Base-by-base conservation (phyloP, 1,140 invertebrate genomes). In the Littorina saxatilis region DNA sequence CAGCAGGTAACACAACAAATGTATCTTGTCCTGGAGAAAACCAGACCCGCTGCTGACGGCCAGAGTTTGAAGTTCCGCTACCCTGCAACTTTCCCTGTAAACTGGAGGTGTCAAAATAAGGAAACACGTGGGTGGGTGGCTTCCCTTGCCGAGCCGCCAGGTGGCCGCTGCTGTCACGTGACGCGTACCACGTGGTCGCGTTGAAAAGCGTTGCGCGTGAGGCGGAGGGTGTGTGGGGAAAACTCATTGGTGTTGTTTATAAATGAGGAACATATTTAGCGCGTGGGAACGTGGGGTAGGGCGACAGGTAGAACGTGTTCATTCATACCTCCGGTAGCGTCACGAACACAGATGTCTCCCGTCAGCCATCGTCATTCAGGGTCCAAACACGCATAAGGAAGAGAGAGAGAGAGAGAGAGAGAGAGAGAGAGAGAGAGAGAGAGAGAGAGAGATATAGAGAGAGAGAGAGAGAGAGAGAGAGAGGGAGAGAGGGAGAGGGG, bases 41-140 rank as follows among this genome's bases (percentile, higher is more conserved):
- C 47, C 76, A 78, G 76, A 63, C 76, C 37, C 9, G 17, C 32
- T 66, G 76, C 20, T 63, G 76, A 78, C 32, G 58, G 27, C 35
- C n/a, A 39, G 1, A 35, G 58, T 39, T 61, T 63, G 76, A 78
- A 63, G 55, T 66, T 58, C 52, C 55, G 15, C 39, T 39, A 23
- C 58, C 58, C 55, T 27, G 13, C 35, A 23, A 43, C 52, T 27
- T 35, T 32, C 1, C 55, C 32, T 35, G 55, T 78, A 78, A 78
- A 39, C 39, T 23, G 2, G 35, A 63, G 76, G 76, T 63, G 76
- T 78, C 76, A 78, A 78, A 78, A 78, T 78, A 78, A 78, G 76
- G 76, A 78, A 63, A 78, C 76, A 78, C 76, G 76, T 76, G 74
- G 7, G 74, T 76, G 74, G 47, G 74, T 76, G 47, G 50, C 74